Evolutionary conservation across 2,113 vertebrate genomes (phyloP), one percentile per base, ranked within the genome.

Genomic region (Trogon melanurus): DNA sequence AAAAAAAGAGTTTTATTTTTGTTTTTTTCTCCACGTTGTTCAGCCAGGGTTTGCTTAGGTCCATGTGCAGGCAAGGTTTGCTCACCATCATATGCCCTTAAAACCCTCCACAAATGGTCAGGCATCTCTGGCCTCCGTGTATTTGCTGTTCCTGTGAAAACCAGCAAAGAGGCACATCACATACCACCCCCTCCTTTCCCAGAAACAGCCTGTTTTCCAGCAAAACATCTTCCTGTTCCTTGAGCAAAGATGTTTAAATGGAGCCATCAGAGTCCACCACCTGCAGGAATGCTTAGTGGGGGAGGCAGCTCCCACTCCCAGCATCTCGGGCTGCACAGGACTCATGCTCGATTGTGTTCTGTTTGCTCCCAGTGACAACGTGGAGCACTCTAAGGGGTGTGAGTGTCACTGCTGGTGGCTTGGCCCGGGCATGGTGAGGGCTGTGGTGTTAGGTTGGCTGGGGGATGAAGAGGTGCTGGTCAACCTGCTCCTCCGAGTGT

Each of bases 361-460:
- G 41, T 61, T 30, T 44, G 41, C 47, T 62, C 34, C 36, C 0
- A 4, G 60, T 73, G 54, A 47, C 34, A 29, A 51, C 0, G 1
- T 7, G 20, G 16, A 27, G 15, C 65, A 1, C 0, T 34, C 14
- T 3, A 26, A 69, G 21, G 54, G 10, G 20, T 11, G 4, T 61
- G 32, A 9, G 34, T 80, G 34, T 64, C 51, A 32, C 30, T 1
- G 6, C 18, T 0, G 13, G 56, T 64, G 34, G n/a, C 50, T 51
- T 1, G 3, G 8, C 41, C 16, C 32, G 2, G 16, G 22, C 47
- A 22, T 3, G 56, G 27, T 0, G 2, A 47, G 32, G 60, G 51
- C 16, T 72, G 18, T 23, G 51, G 65, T 73, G 62, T 79, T 51
- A 34, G 69, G 19, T 30, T 14, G 54, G 66, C 51, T 1, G 10